Evolutionary conservation across 2,888 invertebrate species (phyloP), one percentile per base, ranked within the genome.

Genomic region (Podotricha telesiphe): DNA sequence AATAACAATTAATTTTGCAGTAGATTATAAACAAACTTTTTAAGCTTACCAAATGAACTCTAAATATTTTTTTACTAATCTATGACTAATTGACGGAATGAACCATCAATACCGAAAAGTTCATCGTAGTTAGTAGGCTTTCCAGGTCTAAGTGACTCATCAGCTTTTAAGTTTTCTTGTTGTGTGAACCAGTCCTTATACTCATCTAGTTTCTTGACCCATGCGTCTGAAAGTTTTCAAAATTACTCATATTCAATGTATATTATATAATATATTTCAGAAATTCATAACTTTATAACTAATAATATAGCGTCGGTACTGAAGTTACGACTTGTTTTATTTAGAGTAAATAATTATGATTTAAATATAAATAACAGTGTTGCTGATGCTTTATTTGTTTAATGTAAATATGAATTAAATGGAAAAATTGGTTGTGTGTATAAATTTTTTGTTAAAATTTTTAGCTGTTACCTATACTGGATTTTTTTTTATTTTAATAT

Each of bases 41-140:
- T 22, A 22, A 45, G 11, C 15, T 22, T 0, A 34, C 15, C 19
- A 48, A 62, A 34, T 10, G 28, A 34, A 19, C 17, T 51, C 59
- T 61, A 34, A 45, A n/a, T 34, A 61, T 5, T 15, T 34, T 62
- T 15, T 34, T 34, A 40, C 34, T 86, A 97, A 92, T 97, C 97
- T 80, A 98, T 97, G 78, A 95, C 94, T 69, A 98, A 91, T 86
- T 97, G 96, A 80, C 97, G 95, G 94, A 97, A 97, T 59, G 97
- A 97, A 50, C 97, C 97, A 79, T 97, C 97, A 79, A 97, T 94
- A n/a, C 97, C 97, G 80, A 98, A 97, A 4, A 97, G 93, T 80
- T 97, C 97, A 76, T 97, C 97, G 75, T 96, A 95, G 76, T 97
- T 97, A 82, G 96, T 97, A 72, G 97, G 97, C 82, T 96, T 96